Evolutionary conservation across 1,140 invertebrate genomes (phyloP).

Genomic region (Hetaerina americana): DNA sequence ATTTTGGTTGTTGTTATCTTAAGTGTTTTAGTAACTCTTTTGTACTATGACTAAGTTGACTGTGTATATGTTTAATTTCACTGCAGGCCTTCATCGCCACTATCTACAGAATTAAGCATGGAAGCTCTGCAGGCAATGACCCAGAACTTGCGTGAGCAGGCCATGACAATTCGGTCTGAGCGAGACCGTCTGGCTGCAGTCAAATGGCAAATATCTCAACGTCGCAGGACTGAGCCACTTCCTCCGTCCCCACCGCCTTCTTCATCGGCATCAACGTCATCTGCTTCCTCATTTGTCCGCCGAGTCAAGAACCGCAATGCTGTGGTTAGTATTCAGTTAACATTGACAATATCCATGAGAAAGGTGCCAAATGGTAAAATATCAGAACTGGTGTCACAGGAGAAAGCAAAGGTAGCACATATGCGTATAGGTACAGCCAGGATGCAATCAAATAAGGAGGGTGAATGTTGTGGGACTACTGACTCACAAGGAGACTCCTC

Average conservation of each 20-base stretch:
- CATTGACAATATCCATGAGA: too few relatives aligned
- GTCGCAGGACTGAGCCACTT: not conserved
- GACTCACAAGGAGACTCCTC: too few relatives aligned
- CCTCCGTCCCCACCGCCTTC: not conserved
- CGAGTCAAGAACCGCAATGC: not conserved
- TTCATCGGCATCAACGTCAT: not conserved
- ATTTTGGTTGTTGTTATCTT: too few relatives aligned
- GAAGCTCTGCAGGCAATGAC: slow-evolving; percentile 12
- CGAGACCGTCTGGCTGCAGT: slow-evolving; percentile 9
- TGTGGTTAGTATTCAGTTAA: not conserved
- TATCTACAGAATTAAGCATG: slow-evolving; percentile 4
- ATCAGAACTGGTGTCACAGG: too few relatives aligned
- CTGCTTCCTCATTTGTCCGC: not conserved
- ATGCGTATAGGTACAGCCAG: too few relatives aligned
- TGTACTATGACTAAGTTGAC: too few relatives aligned
- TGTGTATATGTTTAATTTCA: too few relatives aligned
- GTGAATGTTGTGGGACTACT: too few relatives aligned
- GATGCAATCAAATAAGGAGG: too few relatives aligned
- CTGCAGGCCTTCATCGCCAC: not conserved
- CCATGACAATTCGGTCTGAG: slow-evolving; percentile 7
- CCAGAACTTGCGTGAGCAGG: slow-evolving; percentile 8
- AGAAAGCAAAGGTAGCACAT: too few relatives aligned
- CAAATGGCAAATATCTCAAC: slow-evolving; percentile 3
- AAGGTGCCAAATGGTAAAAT: too few relatives aligned
- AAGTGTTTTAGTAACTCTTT: too few relatives aligned